These are phyloP conservation scores for Paraplagusia blochii DNA, from an alignment of 2,113 vertebrate species.

Conservation along the genomic window DNA sequence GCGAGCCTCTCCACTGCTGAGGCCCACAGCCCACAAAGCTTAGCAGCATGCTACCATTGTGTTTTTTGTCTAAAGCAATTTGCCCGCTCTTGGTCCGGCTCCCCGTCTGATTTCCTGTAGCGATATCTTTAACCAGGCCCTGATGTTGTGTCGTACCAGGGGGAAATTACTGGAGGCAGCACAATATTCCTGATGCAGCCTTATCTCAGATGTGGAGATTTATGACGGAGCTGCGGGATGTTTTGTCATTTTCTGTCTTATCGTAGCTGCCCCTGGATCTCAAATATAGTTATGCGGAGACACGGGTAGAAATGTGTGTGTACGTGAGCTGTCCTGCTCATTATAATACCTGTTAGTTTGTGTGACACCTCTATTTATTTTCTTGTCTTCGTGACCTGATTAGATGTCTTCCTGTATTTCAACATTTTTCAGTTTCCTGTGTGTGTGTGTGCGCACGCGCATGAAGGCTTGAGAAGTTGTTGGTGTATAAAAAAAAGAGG, in stretches of 20 bases:
- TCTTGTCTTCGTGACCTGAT: too few species aligned
- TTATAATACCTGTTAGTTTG: too few species aligned
- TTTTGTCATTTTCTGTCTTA: slow-evolving; percentile 26
- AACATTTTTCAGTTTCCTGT: too few species aligned
- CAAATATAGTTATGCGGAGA: too few species aligned
- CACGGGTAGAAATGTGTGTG: too few species aligned
- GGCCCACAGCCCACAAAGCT: slow-evolving; percentile 45
- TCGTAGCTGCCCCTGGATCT: slow-evolving; percentile 7
- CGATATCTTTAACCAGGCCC: slow-evolving; percentile 28
- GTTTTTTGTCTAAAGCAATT: slow-evolving; percentile 58
- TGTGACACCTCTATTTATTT: too few species aligned
- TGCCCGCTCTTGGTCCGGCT: slow-evolving; percentile 39
- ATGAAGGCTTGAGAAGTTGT: too few species aligned
- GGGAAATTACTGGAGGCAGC: slow-evolving; percentile 31
- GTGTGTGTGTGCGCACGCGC: too few species aligned
- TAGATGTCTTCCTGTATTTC: too few species aligned
- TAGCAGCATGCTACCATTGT: slow-evolving; percentile 50
- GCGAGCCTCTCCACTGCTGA: slow-evolving; percentile 25
- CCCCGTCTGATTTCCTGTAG: slow-evolving; percentile 45
- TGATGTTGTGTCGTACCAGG: slow-evolving; percentile 2
- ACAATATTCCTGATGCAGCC: slow-evolving; percentile 19
- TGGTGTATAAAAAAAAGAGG: too few species aligned
- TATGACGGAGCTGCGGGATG: slow-evolving; percentile 19
- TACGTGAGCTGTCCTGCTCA: too few species aligned
- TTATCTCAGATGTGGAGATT: slow-evolving; percentile 5